Conservation (phyloP, 2,888 invertebrate species). For the Ophioninae sp. region DNA sequence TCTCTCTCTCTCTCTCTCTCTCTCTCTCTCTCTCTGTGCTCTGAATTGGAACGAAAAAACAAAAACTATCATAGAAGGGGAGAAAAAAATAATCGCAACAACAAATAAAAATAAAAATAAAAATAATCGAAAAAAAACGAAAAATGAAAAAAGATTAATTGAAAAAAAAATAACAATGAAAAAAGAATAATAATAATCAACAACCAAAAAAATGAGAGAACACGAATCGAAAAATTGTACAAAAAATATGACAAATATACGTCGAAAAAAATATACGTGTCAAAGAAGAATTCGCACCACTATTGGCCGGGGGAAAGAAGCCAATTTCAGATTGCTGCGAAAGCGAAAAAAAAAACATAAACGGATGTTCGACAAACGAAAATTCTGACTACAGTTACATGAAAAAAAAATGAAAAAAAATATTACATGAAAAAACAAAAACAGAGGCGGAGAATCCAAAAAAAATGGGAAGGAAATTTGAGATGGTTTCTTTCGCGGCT, state of each 20-base stretch:
- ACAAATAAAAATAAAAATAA: not conserved
- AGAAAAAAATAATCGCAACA: conserved; percentile 17
- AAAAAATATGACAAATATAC: conserved; percentile 74
- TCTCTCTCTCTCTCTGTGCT: not conserved
- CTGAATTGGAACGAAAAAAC: not conserved
- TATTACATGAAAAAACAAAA: conserved; percentile 4
- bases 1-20: not conserved
- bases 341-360: not conserved
- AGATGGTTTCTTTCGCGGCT: conserved; percentile 76
- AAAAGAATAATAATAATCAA: conserved; percentile 62
- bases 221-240: conserved; percentile 44
- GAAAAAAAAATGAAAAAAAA: conserved; percentile 11
- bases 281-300: conserved; percentile 69
- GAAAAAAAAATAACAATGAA: conserved; percentile 75
- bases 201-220: not conserved
- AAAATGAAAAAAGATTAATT: conserved; percentile 75
- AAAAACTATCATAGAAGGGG: conserved; percentile 30
- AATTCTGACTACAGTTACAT: not conserved
- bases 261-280: conserved; percentile 76
- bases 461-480: conserved; percentile 66
- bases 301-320: conserved; percentile 72
- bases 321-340: conserved; percentile 71
- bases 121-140: conserved; percentile 39
- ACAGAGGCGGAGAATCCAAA: conserved; percentile 3
- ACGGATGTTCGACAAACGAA: not conserved